A percentile compares a stretch with the other conserved stretches of the same genome.
Evolutionary conservation across 2,888 invertebrate genomes (phyloP).

Genomic region (Lysandra coridon): DNA sequence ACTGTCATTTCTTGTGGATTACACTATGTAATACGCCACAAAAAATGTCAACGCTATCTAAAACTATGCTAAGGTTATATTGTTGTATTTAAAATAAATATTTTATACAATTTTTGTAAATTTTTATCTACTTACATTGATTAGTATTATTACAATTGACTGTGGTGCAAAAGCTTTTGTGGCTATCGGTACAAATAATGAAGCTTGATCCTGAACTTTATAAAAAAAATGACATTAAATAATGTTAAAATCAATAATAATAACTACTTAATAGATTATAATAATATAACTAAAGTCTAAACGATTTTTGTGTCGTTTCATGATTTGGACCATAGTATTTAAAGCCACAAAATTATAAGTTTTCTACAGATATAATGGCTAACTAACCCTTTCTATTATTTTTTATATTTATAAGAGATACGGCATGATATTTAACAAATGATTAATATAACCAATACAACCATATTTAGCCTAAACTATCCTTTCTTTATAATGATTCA

Average conservation of each 20-base stretch:
- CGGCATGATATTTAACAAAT: background rate
- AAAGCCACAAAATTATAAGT: no score
- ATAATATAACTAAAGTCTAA: no score
- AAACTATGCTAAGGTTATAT: conserved; percentile 6
- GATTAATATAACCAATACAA: background rate
- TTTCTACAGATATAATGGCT: no score
- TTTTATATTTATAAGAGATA: background rate
- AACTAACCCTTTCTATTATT: background rate
- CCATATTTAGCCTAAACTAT: background rate
- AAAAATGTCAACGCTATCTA: background rate
- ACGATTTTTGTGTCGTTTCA: no score
- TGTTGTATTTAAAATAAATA: conserved; percentile 28
- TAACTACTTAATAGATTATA: no score
- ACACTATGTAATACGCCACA: background rate
- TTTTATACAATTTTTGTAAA: background rate
- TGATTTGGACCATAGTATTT: no score
- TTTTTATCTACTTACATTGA: background rate
- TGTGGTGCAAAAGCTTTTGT: background rate
- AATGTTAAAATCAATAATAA: no score
- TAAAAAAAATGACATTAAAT: no score
- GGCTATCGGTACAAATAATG: background rate
- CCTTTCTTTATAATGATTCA: no score
- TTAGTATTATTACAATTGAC: conserved; percentile 1
- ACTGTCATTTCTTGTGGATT: background rate
- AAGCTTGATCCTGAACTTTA: no score